Evolutionary conservation across 2,797 vertebrate genomes (phyloP).

Genomic region (Labeo calbasu): DNA sequence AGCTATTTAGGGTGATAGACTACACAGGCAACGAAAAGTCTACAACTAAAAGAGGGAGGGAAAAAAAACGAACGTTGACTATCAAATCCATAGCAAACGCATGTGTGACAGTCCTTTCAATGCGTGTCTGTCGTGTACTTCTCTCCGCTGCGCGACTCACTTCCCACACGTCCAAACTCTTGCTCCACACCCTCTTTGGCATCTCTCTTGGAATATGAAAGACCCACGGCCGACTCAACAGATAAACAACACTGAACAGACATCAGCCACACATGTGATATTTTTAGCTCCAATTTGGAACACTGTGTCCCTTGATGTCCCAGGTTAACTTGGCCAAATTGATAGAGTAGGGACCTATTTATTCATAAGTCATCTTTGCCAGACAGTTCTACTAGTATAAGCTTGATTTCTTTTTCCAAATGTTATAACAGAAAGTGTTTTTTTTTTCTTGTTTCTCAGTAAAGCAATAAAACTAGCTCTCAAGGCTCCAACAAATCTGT

Average conservation of each 20-base stretch:
- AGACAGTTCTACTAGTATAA: conserved; percentile 8
- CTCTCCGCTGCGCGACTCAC: conserved; percentile 13
- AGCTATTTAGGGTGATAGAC: conserved; percentile 9
- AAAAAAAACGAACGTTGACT: neutral
- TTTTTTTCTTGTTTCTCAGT: neutral
- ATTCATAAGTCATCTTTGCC: conserved; percentile 1
- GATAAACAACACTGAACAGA: conserved; percentile 49
- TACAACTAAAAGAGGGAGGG: neutral
- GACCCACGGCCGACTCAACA: conserved; percentile 28
- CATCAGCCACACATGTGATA: conserved; percentile 32
- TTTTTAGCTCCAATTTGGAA: conserved; percentile 54
- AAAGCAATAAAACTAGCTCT: conserved; percentile 27
- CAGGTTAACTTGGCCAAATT: conserved; percentile 32
- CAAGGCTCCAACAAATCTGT: conserved; percentile 30
- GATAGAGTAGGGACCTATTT: conserved; percentile 34
- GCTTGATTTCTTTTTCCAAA: neutral
- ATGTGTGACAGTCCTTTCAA: conserved; percentile 41
- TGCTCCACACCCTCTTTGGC: conserved; percentile 37
- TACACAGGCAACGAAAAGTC: neutral
- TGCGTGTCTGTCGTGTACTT: conserved; percentile 10
- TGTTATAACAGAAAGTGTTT: neutral
- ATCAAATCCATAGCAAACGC: conserved; percentile 48
- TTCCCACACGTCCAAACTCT: conserved; percentile 26
- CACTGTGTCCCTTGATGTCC: conserved; percentile 50
- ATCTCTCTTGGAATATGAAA: conserved; percentile 46